Evolutionary conservation across 2,888 invertebrate species (phyloP), one percentile per base, ranked within the genome.

Genomic region (Ctena decussata): DNA sequence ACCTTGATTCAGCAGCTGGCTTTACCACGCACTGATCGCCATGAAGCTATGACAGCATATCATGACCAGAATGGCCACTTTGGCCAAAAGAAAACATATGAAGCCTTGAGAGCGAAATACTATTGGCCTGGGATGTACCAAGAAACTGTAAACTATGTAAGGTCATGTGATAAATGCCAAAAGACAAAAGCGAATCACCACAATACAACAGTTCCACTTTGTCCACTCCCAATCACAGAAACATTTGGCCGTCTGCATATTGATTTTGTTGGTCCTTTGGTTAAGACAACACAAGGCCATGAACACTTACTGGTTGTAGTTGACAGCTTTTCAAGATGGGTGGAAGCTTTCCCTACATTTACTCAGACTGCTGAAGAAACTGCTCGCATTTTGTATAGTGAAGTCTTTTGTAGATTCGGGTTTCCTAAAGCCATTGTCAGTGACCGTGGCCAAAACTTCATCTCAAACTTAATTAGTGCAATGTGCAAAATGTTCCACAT

Each of bases 111-210:
- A 60, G 41, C 44, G 21, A 71, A 72, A 30, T 90, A 90, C 32
- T 89, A 81, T 49, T 92, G 91, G 88, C 77, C 82, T 12, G 77
- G 65, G n/a, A 90, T 90, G 86, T 88, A 86, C 39, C 21, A 69
- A 24, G 83, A 87, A 27, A 78, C 87, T 15, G 70, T 75, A 1
- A 44, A 24, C 3, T 85, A 85, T 83, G 79, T 89, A n/a, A 75
- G 49, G 11, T 49, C 65, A 11, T 89, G 87, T 46, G 27, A 44
- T 27, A 27, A 24, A 30, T 89, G 86, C 72, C 85, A 88, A 70
- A 70, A 32, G 21, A 74, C 80, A 8, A 88, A 85, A 69, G 18
- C 80, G 15, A 39, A 80, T 32, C 49, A 57, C 30, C 75, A 53
- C 37, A 71, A 35, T 27, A 44, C 65, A n/a, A 82, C 72, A 32